Conservation (phyloP, 2,888 invertebrate genomes). For the Gisinianus flammeolus region DNA sequence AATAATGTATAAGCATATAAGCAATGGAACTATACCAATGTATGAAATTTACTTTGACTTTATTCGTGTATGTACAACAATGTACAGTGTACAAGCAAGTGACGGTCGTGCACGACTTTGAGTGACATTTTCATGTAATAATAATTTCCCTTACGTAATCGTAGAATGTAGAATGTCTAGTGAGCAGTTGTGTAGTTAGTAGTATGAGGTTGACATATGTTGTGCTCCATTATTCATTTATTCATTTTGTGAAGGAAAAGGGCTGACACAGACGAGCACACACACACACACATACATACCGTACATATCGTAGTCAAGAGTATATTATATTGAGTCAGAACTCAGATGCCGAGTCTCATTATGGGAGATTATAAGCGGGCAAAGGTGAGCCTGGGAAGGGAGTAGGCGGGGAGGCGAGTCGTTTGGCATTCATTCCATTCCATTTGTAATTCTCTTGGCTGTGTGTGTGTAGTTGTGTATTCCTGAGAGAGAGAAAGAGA, state of each 20-base stretch:
- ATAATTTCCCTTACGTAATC: no score
- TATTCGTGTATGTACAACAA: no score
- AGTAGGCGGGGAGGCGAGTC: conserved; percentile 12
- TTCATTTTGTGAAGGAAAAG: conserved; percentile 11
- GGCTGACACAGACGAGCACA: conserved; percentile 18
- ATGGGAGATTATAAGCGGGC: background rate
- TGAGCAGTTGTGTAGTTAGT: background rate
- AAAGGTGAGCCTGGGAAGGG: conserved; percentile 22
- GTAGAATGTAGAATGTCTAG: no score
- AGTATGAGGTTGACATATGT: conserved; percentile 15
- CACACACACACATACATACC: no score
- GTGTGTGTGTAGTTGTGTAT: background rate
- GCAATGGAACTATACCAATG: no score
- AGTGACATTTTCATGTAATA: background rate
- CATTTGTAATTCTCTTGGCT: conserved; percentile 12
- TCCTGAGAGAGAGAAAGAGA: conserved; percentile 7
- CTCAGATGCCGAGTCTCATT: background rate
- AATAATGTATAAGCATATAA: no score
- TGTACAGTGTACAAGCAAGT: background rate
- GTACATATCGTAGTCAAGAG: no score
- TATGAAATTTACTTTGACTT: no score
- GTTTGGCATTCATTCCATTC: conserved; percentile 24
- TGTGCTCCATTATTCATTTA: conserved; percentile 32
- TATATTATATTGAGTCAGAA: no score
- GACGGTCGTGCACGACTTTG: background rate